Percentiles rank a stretch among this genome's conserved stretches.
phyloP scores from a whole-genome alignment of 2,888 invertebrate genomes.

The Molorchus minor region DNA sequence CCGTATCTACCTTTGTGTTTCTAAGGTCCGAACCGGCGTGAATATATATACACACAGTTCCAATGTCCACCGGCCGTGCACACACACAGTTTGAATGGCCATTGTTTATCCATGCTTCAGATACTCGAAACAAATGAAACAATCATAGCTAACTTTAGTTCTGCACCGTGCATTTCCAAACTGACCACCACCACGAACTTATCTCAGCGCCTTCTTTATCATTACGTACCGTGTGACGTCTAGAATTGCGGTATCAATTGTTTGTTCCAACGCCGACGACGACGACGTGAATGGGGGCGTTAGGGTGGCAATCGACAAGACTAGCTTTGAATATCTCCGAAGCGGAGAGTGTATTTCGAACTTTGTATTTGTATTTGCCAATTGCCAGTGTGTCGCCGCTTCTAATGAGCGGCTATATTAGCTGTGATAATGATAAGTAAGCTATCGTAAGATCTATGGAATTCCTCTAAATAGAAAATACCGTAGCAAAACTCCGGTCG shows the following conservation, averaged over 20 bases:
- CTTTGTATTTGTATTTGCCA: conserved; percentile 4
- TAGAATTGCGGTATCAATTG: conserved; percentile 46
- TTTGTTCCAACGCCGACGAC: conserved; percentile 32
- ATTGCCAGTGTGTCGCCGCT: conserved; percentile 5
- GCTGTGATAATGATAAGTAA: no score
- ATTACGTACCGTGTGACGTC: conserved; percentile 47
- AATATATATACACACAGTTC: conserved; percentile 11
- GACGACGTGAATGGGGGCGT: conserved; percentile 36
- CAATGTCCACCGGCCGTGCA: conserved; percentile 45
- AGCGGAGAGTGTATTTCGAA: conserved; percentile 9
- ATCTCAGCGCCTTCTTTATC: conserved; percentile 53
- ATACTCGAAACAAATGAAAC: conserved; percentile 52
- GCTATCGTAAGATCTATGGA: no score
- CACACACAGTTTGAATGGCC: conserved; percentile 51
- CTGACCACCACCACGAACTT: conserved; percentile 50
- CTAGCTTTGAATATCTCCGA: conserved; percentile 11
- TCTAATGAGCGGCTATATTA: no score
- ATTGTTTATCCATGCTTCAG: conserved; percentile 57
- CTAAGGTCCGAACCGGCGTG: conserved; percentile 32
- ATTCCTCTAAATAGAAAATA: no score
- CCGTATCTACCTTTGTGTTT: conserved; percentile 37
- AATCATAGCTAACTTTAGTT: conserved; percentile 55
- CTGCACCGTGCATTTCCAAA: conserved; percentile 53
- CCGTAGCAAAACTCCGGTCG: no score
- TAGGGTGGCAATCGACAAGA: conserved; percentile 20